Percentiles rank a stretch among this genome's conserved stretches.
Conservation (phyloP, 2,113 vertebrate species). For the Daubentonia madagascariensis region DNA sequence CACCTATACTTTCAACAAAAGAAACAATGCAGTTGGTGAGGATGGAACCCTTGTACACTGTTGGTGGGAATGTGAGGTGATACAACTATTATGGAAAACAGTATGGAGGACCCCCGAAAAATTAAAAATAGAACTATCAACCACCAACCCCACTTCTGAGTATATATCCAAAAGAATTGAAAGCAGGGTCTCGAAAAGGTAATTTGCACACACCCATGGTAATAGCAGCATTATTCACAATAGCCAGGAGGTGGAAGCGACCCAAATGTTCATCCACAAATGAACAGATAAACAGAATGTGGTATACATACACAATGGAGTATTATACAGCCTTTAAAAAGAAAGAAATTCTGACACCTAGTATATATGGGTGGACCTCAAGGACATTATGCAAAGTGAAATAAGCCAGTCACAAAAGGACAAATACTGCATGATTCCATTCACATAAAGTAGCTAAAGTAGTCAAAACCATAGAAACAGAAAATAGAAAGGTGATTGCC, state of each 20-base stretch:
- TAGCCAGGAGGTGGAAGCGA: background rate
- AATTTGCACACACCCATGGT: rapidly evolving
- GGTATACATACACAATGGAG: rapidly evolving
- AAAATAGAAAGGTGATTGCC: background rate
- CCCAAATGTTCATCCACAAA: too few species aligned
- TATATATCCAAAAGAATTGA: background rate
- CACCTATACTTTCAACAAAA: background rate
- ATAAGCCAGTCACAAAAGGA: background rate
- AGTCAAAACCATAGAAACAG: background rate
- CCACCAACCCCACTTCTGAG: background rate
- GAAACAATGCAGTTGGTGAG: background rate
- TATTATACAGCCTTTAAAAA: background rate
- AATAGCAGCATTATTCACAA: background rate
- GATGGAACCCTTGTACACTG: background rate
- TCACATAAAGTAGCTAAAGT: background rate
- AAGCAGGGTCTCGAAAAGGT: background rate
- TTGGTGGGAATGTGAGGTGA: background rate
- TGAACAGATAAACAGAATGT: background rate
- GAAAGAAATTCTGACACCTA: background rate
- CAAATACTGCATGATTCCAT: background rate
- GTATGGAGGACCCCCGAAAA: background rate
- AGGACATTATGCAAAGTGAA: background rate
- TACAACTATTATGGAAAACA: rapidly evolving
- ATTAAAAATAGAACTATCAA: too few species aligned
- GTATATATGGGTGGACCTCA: rapidly evolving